Conservation (phyloP, 2,888 invertebrate genomes). For the Parnassius orleans region DNA sequence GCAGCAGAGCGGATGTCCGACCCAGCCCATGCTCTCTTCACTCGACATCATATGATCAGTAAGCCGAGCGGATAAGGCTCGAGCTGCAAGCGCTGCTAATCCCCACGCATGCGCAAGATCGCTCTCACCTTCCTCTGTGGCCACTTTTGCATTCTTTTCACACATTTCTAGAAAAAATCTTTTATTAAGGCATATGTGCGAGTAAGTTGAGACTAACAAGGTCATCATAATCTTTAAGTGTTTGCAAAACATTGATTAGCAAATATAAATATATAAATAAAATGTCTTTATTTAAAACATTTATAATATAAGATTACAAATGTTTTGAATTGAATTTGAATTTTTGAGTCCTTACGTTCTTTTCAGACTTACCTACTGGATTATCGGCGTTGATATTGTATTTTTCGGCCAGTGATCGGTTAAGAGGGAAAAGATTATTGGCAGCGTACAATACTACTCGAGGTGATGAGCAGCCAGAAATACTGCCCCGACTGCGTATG, state of each 20-base stretch:
- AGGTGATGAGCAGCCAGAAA: slow-evolving; percentile 75
- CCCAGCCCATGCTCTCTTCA: slow-evolving; percentile 88
- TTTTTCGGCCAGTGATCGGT: slow-evolving; percentile 89
- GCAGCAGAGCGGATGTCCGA: slow-evolving; percentile 92
- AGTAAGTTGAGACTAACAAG: too few relatives aligned
- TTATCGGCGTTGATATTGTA: slow-evolving; percentile 84
- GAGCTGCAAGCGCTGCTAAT: slow-evolving; percentile 87
- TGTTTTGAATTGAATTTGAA: too few relatives aligned
- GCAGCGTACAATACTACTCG: slow-evolving; percentile 88
- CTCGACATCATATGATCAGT: slow-evolving; percentile 65
- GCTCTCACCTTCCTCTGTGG: slow-evolving; percentile 86
- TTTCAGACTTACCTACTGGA: slow-evolving; percentile 55
- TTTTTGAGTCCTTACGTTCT: too few relatives aligned
- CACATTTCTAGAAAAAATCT: slow-evolving; percentile 82
- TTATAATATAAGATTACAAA: too few relatives aligned
- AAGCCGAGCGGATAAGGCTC: slow-evolving; percentile 60
- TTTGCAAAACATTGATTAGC: too few relatives aligned
- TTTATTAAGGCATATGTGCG: too few relatives aligned
- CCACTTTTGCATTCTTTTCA: slow-evolving; percentile 88
- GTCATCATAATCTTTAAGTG: too few relatives aligned
- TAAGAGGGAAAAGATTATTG: slow-evolving; percentile 88
- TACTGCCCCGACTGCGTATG: slow-evolving; percentile 69
- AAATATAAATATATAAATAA: too few relatives aligned
- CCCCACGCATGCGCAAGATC: slow-evolving; percentile 95
- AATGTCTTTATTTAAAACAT: too few relatives aligned